Evolutionary conservation across 2,797 vertebrate genomes (phyloP), one percentile per base, ranked within the genome.

Genomic region (Pipistrellus kuhlii): DNA sequence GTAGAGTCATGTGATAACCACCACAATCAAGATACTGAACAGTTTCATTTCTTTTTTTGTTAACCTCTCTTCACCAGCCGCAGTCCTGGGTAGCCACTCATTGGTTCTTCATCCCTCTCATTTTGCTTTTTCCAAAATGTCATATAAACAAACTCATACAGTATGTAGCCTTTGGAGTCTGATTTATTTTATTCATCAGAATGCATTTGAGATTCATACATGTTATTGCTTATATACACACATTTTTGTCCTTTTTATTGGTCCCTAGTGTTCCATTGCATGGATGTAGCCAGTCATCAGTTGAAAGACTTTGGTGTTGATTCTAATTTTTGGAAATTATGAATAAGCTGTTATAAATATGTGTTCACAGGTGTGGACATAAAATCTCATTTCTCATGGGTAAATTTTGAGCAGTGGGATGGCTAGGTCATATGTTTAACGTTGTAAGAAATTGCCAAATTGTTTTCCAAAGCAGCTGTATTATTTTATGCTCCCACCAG

Each of bases 51-150:
- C 44, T 44, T 44, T 44, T 66, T 64, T 83, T 57, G 18, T 44
- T 44, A 78, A 8, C 7, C 1, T n/a, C 4, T 62, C 59, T 51
- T 80, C 30, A 17, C 30, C 30, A 51, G 8, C 25, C 0, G 21
- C 62, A 14, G 27, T 8, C n/a, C 4, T 38, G 55, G 20, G 21
- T 30, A 85, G 38, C 8, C 13, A 27, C 15, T 71, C 41, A 32
- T 85, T 59, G 72, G 23, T 68, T 88, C 80, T 59, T 55, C 21
- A 15, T 77, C 69, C 9, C 12, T 66, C 8, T 27, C 18, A 8
- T 62, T 96, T 57, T 76, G 17, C 51, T 64, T 77, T 90, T 57
- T 51, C 38, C 25, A 41, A 90, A 92, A 41, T 73, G 20, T 76
- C 35, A 18, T 62, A 30, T 83, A 75, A 92, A 82, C 10, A 15